phyloP scores from a whole-genome alignment of 92 coral and sea anemone species.

The Virgularia gustaviana region DNA sequence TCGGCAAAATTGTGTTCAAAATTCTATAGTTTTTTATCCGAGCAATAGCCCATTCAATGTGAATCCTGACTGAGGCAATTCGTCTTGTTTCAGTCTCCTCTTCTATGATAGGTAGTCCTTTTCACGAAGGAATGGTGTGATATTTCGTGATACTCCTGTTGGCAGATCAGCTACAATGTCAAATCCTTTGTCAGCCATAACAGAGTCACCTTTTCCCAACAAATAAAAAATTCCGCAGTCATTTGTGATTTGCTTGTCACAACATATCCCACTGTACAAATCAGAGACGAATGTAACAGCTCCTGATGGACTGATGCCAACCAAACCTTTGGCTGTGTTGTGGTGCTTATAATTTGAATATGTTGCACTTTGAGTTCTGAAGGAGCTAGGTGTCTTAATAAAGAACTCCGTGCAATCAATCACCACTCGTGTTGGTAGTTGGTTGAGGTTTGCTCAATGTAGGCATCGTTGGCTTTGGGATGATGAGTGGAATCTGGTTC shows the following conservation, averaged over 20 bases:
- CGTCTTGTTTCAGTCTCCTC: constrained; percentile 13
- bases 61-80: constrained; percentile 22
- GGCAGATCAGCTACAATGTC: constrained; percentile 13
- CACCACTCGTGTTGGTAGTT: constrained; percentile 44
- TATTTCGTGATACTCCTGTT: constrained; percentile 18
- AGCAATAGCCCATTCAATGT: constrained; percentile 14
- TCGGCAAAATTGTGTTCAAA: not conserved
- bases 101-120: constrained; percentile 7
- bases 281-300: constrained; percentile 64
- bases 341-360: constrained; percentile 52
- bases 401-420: constrained; percentile 63
- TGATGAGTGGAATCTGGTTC: no score
- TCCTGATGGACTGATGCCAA: constrained; percentile 62
- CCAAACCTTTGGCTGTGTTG: constrained; percentile 59
- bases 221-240: constrained; percentile 23
- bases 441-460: no score
- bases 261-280: constrained; percentile 30
- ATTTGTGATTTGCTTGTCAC: constrained; percentile 36
- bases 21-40: not conserved
- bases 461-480: no score
- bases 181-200: constrained; percentile 18
- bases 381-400: constrained; percentile 56
- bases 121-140: constrained; percentile 14
- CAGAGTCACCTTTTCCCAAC: constrained; percentile 23
- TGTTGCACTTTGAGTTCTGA: constrained; percentile 58